phyloP scores from a whole-genome alignment of 2,888 invertebrate species.

The Eristalis arbustorum region DNA sequence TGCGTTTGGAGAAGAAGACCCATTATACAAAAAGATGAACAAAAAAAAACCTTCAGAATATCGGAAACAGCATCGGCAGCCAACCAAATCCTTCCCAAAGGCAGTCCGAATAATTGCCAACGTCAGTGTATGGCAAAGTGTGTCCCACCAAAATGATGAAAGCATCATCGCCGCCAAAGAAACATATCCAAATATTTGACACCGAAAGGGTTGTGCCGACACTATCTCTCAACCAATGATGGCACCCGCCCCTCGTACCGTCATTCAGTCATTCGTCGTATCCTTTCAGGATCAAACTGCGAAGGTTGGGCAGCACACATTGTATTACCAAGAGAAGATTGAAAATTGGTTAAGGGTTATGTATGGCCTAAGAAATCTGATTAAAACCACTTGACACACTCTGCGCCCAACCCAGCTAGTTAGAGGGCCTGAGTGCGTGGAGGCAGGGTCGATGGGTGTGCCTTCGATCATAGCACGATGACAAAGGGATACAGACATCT shows the following conservation, averaged over 20 bases:
- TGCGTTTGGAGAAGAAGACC: too few species aligned
- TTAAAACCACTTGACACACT: slow-evolving; percentile 64
- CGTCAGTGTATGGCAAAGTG: slow-evolving; percentile 13
- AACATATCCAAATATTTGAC: slow-evolving; percentile 65
- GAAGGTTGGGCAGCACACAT: slow-evolving; percentile 13
- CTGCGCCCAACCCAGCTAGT: slow-evolving; percentile 29
- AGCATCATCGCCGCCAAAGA: slow-evolving; percentile 33
- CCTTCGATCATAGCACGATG: slow-evolving; percentile 16
- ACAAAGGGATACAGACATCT: slow-evolving; percentile 28
- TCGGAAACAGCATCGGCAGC: too few species aligned
- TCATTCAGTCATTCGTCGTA: not conserved
- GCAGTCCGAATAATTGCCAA: not conserved
- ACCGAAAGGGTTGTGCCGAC: slow-evolving; percentile 56
- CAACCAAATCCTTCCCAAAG: not conserved
- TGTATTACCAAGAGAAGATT: slow-evolving; percentile 41
- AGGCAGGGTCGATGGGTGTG: not conserved
- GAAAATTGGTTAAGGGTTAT: slow-evolving; percentile 68
- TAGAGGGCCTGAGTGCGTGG: not conserved
- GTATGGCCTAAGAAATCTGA: slow-evolving; percentile 58
- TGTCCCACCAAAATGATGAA: slow-evolving; percentile 6
- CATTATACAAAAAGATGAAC: too few species aligned
- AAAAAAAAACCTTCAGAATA: too few species aligned
- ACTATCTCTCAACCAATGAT: slow-evolving; percentile 45
- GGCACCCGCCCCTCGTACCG: not conserved
- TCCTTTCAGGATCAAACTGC: slow-evolving; percentile 14